Evolutionary conservation across 2,797 vertebrate genomes (phyloP), one percentile per base, ranked within the genome.

Genomic region (Mallotus villosus): DNA sequence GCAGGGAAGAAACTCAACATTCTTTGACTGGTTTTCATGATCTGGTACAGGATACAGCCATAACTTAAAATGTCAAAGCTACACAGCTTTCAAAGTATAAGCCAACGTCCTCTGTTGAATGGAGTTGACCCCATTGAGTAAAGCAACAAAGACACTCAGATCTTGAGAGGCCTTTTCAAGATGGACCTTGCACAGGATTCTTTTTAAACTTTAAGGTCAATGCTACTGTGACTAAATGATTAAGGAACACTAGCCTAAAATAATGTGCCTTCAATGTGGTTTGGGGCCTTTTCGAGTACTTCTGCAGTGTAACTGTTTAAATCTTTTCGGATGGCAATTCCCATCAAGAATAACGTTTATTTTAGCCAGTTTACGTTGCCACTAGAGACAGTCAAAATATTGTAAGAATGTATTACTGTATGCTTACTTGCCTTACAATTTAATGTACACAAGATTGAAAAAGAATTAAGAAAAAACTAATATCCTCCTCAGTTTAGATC

Each of bases 11-110:
- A 66, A 22, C 37, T 72, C 66, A 76, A 9, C 21, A 72, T 66
- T 81, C 75, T 29, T 60, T 41, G 60, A 11, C 34, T 59, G 14
- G 78, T 77, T 75, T 70, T 73, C 29, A 79, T 71, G 70, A 32
- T 68, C 66, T 57, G n/a, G 25, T 34, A 19, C 71, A 65, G 67
- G 72, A 67, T 84, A 77, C 16, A 81, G 67, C 65, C 58, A 6
- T 0, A n/a, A 65, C 75, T 75, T 83, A 86, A 66, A 90, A 88
- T 90, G 85, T 82, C 87, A 88, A 49, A 41, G 63, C 19, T 16
- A 64, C 71, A 75, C 68, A 74, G 68, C 73, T 76, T 75, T 78
- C 71, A 71, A 37, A 61, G 41, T 74, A 61, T 65, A 78, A 72
- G 22, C 65, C 71, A 72, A 63, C 75, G 63, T 53, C 63, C 32